Conservation (phyloP, 2,113 vertebrate species). For the Azemiops feae region DNA sequence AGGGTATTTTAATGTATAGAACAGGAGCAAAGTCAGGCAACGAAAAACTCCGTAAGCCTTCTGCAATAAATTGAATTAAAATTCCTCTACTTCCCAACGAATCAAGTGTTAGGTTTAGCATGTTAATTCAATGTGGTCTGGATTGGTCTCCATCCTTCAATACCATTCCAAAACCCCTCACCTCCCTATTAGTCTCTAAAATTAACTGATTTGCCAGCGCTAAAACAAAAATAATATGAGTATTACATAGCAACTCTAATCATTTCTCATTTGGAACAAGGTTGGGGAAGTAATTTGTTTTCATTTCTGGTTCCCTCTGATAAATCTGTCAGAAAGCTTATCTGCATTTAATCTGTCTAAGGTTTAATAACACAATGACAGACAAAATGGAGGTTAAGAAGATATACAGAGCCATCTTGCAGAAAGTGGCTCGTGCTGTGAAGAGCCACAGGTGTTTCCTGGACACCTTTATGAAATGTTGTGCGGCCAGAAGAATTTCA, state of each 20-base stretch:
- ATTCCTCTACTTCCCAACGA: constrained; percentile 44
- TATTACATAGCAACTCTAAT: constrained; percentile 41
- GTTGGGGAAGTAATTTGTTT: constrained; percentile 54
- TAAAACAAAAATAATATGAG: constrained; percentile 36
- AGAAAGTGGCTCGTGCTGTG: constrained; percentile 42
- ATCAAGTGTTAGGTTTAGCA: constrained; percentile 53
- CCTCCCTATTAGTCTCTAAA: constrained; percentile 34
- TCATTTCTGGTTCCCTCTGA: constrained; percentile 50
- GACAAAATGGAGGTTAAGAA: constrained; percentile 54
- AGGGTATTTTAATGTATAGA: constrained; percentile 45
- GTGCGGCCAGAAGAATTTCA: constrained; percentile 3
- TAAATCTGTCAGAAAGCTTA: constrained; percentile 48
- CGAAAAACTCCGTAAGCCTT: constrained; percentile 42
- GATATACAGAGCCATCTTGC: constrained; percentile 55
- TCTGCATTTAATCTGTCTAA: constrained; percentile 59
- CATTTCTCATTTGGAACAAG: constrained; percentile 46
- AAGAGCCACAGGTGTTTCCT: constrained; percentile 40
- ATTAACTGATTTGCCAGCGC: constrained; percentile 40
- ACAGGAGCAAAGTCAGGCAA: constrained; percentile 50
- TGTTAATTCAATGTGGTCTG: constrained; percentile 58
- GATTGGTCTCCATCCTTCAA: constrained; percentile 50
- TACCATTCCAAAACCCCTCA: constrained; percentile 24
- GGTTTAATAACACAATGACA: constrained; percentile 56
- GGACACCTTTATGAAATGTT: constrained; percentile 10
- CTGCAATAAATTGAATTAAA: constrained; percentile 39